These are phyloP conservation scores for Cavia porcellus DNA, from an alignment of 2,113 vertebrate genomes.

Conservation along the genomic window DNA sequence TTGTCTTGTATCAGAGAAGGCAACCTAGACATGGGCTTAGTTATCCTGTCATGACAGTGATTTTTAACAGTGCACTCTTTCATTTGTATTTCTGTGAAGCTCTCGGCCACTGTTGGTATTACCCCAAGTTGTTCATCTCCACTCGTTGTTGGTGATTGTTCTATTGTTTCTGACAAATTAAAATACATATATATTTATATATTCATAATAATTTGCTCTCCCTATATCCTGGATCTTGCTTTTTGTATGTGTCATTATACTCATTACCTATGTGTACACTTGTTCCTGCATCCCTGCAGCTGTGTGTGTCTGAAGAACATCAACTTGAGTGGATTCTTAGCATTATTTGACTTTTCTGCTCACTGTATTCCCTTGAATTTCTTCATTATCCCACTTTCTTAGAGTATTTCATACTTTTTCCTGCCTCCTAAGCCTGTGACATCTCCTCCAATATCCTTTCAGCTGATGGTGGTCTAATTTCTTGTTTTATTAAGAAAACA, in stretches of 20 bases:
- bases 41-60: neutral
- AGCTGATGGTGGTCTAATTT: neutral
- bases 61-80: neutral
- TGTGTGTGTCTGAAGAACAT: neutral
- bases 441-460: neutral
- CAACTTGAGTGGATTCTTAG: neutral
- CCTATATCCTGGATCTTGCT: neutral
- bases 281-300: neutral
- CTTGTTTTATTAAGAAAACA: constrained; percentile 34
- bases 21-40: neutral
- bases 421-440: neutral
- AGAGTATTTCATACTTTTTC: neutral
- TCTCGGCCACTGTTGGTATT: neutral
- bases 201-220: neutral
- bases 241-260: neutral
- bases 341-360: neutral
- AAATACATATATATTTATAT: neutral
- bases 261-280: neutral
- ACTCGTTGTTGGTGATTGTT: neutral
- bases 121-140: neutral
- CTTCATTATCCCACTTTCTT: neutral
- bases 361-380: neutral
- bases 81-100: neutral
- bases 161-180: neutral
- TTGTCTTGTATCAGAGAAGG: neutral